Conservation (phyloP, 2,113 vertebrate species). For the Sciurus niger region DNA sequence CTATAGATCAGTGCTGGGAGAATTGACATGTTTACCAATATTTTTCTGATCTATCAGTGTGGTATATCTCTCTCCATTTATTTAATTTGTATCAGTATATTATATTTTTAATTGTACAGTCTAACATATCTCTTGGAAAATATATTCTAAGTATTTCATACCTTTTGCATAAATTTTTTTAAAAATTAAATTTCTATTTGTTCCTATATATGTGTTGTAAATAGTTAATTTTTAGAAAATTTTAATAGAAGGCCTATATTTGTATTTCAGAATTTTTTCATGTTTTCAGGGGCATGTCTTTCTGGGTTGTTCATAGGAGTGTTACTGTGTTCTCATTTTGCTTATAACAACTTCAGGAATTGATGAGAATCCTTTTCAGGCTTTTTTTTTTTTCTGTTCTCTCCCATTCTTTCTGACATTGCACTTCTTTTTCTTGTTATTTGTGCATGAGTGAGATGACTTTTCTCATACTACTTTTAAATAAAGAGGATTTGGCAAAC, state of each 20-base stretch:
- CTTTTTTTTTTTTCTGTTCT: neutral
- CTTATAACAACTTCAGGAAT: constrained; percentile 4
- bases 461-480: neutral
- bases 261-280: neutral
- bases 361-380: neutral
- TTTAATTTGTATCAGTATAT: neutral
- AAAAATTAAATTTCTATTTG: constrained; percentile 7
- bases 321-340: constrained; percentile 25
- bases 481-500: neutral
- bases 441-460: neutral
- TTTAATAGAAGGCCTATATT: constrained; percentile 8
- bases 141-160: neutral
- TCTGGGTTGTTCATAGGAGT: neutral
- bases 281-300: constrained; percentile 11
- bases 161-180: neutral
- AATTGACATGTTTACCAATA: neutral
- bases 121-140: neutral
- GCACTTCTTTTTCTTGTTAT: neutral
- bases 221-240: constrained; percentile 20
- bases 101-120: neutral
- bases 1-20: neutral
- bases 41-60: neutral
- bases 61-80: neutral
- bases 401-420: constrained; percentile 12
- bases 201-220: neutral